Evolutionary conservation across 2,797 vertebrate species (phyloP).

Genomic region (Takifugu ocellatus): DNA sequence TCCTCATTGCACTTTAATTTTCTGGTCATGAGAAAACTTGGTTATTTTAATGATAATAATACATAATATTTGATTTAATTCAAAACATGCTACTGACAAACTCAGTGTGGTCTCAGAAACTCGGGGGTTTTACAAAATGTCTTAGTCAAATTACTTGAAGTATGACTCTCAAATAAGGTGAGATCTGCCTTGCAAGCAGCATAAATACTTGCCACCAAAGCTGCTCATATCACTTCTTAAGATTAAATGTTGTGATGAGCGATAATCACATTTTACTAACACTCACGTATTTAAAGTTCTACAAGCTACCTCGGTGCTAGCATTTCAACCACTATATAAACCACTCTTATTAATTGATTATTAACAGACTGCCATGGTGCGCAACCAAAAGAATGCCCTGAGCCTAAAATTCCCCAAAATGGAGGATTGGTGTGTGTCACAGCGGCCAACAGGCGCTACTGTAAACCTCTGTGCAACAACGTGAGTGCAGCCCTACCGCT

Average conservation of each 20-base stretch:
- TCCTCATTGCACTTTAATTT: not conserved
- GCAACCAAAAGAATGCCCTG: conserved; percentile 35
- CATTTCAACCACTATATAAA: not conserved
- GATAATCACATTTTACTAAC: no score
- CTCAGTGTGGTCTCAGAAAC: not conserved
- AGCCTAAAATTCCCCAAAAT: conserved; percentile 49
- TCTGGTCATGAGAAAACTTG: not conserved
- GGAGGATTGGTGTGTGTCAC: conserved; percentile 75
- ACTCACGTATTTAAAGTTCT: no score
- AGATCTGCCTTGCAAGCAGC: not conserved
- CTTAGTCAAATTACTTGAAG: not conserved
- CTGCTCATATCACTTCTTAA: conserved; percentile 9
- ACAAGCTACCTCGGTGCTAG: no score
- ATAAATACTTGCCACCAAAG: not conserved
- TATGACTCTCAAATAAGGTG: conserved; percentile 1
- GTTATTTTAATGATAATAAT: no score
- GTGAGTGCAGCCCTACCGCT: conserved; percentile 42
- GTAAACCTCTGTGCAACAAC: conserved; percentile 82
- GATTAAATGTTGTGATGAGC: not conserved
- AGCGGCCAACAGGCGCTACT: conserved; percentile 51
- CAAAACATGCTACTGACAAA: no score
- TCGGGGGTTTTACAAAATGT: not conserved
- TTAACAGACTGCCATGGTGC: conserved; percentile 53
- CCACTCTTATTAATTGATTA: not conserved
- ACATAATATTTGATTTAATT: no score